phyloP scores from a whole-genome alignment of 2,797 vertebrate genomes.

The Microcaecilia unicolor region DNA sequence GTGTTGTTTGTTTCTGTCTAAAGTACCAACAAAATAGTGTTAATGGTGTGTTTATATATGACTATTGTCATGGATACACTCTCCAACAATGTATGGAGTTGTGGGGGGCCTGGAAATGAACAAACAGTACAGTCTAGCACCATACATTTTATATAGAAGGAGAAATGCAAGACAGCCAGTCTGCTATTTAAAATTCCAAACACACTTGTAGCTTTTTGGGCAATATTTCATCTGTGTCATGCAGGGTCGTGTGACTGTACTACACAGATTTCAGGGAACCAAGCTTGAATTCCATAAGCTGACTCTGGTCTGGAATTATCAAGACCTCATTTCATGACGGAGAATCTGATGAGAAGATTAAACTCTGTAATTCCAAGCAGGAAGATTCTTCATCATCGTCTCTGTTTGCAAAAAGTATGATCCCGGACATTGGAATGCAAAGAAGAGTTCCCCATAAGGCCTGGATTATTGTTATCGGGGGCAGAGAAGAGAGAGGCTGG shows the following conservation, averaged over 20 bases:
- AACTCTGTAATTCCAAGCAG: slow-evolving; percentile 64
- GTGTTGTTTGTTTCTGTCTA: too few relatives aligned
- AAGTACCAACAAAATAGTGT: too few relatives aligned
- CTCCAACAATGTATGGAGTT: background rate
- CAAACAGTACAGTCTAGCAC: slow-evolving; percentile 32
- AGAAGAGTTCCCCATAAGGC: slow-evolving; percentile 70
- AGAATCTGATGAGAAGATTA: slow-evolving; percentile 96
- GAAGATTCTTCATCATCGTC: slow-evolving; percentile 62
- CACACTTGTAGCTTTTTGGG: slow-evolving; percentile 55
- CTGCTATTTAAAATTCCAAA: slow-evolving; percentile 72
- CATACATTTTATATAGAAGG: slow-evolving; percentile 11
- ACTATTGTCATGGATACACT: slow-evolving; percentile 5
- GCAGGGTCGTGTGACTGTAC: slow-evolving; percentile 84
- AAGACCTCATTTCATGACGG: slow-evolving; percentile 75
- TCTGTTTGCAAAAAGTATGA: slow-evolving; percentile 85
- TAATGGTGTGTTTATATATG: background rate
- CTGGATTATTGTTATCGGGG: slow-evolving; percentile 86
- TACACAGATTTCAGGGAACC: slow-evolving; percentile 56
- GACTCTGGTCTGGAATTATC: slow-evolving; percentile 73
- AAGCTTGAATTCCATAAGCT: slow-evolving; percentile 63
- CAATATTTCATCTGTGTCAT: slow-evolving; percentile 68
- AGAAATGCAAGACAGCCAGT: slow-evolving; percentile 44
- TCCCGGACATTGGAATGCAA: slow-evolving; percentile 84
- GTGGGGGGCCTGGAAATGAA: slow-evolving; percentile 21
- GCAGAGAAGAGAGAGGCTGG: slow-evolving; percentile 65